Percentiles rank a stretch among this genome's conserved stretches.
phyloP scores from a whole-genome alignment of 35 echinoderm and acorn worm species.

The Patiria miniata region DNA sequence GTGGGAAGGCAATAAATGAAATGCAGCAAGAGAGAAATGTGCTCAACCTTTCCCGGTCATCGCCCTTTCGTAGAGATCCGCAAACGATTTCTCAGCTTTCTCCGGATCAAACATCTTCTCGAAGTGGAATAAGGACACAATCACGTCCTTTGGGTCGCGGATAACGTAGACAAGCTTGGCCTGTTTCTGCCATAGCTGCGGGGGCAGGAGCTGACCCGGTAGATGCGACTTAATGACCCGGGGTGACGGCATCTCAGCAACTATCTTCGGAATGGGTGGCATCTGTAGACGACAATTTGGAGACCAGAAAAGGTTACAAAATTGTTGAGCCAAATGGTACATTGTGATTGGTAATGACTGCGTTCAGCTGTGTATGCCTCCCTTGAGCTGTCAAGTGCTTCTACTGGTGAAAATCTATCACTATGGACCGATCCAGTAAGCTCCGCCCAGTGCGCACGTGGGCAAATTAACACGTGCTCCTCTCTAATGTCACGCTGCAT shows the following conservation, averaged over 20 bases:
- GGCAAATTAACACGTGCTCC: too few relatives aligned
- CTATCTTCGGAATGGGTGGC: background rate
- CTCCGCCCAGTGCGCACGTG: too few relatives aligned
- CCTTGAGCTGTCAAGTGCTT: too few relatives aligned
- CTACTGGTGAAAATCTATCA: too few relatives aligned
- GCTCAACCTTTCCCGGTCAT: background rate
- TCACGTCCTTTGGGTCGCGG: constrained; percentile 41
- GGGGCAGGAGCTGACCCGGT: constrained; percentile 21
- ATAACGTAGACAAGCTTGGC: constrained; percentile 49
- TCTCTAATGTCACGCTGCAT: too few relatives aligned
- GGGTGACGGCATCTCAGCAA: constrained; percentile 18
- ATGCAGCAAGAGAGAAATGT: background rate
- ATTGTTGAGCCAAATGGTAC: too few relatives aligned
- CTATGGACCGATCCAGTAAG: too few relatives aligned
- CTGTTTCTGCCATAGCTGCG: constrained; percentile 24
- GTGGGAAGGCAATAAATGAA: background rate
- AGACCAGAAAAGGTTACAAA: too few relatives aligned
- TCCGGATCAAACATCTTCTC: background rate
- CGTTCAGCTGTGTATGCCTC: too few relatives aligned
- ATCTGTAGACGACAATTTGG: too few relatives aligned
- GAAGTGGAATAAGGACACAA: constrained; percentile 54
- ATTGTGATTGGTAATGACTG: too few relatives aligned
- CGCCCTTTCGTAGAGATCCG: background rate
- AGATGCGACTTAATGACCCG: constrained; percentile 49
- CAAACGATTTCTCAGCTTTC: background rate